Conservation (phyloP, 2,888 invertebrate species). For the Perizoma affinitatum region DNA sequence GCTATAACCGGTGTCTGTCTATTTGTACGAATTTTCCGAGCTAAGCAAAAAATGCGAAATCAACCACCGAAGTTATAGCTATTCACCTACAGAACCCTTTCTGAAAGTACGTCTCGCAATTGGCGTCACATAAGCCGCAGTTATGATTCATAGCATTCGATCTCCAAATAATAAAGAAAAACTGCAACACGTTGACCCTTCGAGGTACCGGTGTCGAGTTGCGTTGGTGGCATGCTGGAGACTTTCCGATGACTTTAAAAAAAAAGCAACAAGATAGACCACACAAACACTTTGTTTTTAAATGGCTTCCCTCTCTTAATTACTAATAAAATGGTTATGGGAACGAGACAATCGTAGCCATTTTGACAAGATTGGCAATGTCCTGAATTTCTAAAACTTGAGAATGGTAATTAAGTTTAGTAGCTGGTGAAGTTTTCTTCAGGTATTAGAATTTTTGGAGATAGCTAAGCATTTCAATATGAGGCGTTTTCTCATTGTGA, state of each 20-base stretch:
- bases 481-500: too few species aligned
- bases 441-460: too few species aligned
- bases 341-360: too few species aligned
- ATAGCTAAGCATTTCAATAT: too few species aligned
- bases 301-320: too few species aligned
- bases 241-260: not conserved
- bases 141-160: constrained; percentile 37
- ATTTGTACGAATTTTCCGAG: too few species aligned
- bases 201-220: constrained; percentile 27
- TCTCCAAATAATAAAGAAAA: constrained; percentile 35
- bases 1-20: too few species aligned
- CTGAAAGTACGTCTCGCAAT: constrained; percentile 1
- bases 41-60: not conserved
- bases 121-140: constrained; percentile 7
- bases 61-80: not conserved
- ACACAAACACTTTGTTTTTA: not conserved
- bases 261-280: not conserved
- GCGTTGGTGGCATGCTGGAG: constrained; percentile 13
- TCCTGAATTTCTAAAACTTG: too few species aligned
- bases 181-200: constrained; percentile 35
- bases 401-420: too few species aligned
- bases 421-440: too few species aligned
- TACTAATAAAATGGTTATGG: too few species aligned
- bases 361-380: too few species aligned
- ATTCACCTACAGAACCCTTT: constrained; percentile 4